Percentiles rank a stretch among this genome's conserved stretches.
phyloP scores from a whole-genome alignment of 2,888 invertebrate genomes.

The Callyntrura guangdongensis region DNA sequence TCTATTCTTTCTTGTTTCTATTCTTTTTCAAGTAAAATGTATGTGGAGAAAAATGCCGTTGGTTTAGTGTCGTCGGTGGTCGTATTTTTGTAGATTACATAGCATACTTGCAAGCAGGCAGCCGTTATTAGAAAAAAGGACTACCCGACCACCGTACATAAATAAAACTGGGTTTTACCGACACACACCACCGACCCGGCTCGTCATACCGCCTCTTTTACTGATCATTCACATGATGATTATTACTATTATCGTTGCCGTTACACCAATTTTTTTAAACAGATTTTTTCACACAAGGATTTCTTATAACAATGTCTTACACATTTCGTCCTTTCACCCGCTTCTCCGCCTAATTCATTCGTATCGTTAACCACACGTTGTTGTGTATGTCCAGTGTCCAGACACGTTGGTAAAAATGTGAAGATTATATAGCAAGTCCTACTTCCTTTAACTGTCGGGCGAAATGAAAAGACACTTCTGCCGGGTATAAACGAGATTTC shows the following conservation, averaged over 20 bases:
- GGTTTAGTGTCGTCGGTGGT: slow-evolving; percentile 9
- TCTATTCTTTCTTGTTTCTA: not conserved
- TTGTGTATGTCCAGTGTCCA: not conserved
- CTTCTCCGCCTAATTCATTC: not conserved
- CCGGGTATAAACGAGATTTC: not conserved
- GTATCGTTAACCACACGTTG: not conserved
- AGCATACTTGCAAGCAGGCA: slow-evolving; percentile 40
- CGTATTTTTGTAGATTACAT: slow-evolving; percentile 23
- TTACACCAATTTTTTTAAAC: slow-evolving; percentile 54
- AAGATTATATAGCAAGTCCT: not conserved
- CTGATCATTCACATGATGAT: slow-evolving; percentile 56
- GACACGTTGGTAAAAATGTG: not conserved
- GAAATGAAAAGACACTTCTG: not conserved
- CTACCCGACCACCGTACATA: slow-evolving; percentile 27
- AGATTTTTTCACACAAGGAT: slow-evolving; percentile 12
- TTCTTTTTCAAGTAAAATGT: slow-evolving; percentile 39
- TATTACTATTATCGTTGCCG: slow-evolving; percentile 44
- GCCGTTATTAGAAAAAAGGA: slow-evolving; percentile 24
- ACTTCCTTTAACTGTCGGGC: no score
- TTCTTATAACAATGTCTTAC: not conserved
- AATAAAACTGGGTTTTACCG: slow-evolving; percentile 57
- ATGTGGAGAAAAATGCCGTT: slow-evolving; percentile 5
- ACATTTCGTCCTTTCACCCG: not conserved
- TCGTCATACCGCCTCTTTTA: slow-evolving; percentile 29
- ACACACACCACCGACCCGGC: slow-evolving; percentile 29